These are phyloP conservation scores for Calliphora vicina DNA, from an alignment of 1,140 invertebrate genomes.

Conservation along the genomic window DNA sequence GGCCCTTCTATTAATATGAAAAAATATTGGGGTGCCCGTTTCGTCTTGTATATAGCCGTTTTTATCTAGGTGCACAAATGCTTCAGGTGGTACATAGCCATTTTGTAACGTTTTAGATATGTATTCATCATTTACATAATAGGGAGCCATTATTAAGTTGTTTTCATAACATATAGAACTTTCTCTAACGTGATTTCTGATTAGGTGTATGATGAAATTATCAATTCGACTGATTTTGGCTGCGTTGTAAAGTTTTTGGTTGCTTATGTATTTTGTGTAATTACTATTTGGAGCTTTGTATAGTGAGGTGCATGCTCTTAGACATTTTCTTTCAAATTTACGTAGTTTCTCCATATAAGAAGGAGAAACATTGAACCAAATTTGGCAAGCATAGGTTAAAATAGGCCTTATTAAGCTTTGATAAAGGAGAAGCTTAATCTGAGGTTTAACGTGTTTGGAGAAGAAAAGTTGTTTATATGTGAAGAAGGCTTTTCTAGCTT, in stretches of 20 bases:
- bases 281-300: background rate
- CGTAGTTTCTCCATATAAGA: background rate
- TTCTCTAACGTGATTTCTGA: background rate
- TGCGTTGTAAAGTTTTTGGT: background rate
- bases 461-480: constrained; percentile 7
- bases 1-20: too few species aligned
- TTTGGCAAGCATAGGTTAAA: background rate
- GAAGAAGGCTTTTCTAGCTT: background rate
- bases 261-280: background rate
- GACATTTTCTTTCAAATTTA: background rate
- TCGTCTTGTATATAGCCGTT: too few species aligned
- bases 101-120: background rate
- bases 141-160: background rate
- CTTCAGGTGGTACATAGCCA: background rate
- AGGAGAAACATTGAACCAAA: too few species aligned
- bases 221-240: background rate
- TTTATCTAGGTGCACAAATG: too few species aligned
- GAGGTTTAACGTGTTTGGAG: background rate
- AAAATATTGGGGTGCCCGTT: too few species aligned
- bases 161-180: background rate
- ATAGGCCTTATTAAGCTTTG: constrained; percentile 14
- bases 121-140: background rate
- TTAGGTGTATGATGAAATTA: background rate
- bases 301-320: background rate
- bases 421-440: background rate